Evolutionary conservation across 1,140 invertebrate genomes (phyloP).

Genomic region (Drosophila repleta): DNA sequence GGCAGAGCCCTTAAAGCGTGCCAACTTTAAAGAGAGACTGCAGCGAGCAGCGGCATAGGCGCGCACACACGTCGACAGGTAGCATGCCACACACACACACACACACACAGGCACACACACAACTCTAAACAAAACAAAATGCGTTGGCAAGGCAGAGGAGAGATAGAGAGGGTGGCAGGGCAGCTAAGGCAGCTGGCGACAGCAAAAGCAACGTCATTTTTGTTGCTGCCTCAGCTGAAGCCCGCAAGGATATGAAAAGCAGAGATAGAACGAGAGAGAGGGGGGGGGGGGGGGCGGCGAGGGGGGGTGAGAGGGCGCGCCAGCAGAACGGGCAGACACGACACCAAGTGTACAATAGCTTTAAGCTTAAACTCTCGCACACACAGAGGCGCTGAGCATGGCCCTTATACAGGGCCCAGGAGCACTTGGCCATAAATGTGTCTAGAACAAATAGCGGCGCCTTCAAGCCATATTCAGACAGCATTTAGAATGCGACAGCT

Average conservation of each 20-base stretch:
- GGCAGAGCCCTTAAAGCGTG: slow-evolving; percentile 39
- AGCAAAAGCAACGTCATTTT: slow-evolving; percentile 76
- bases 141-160: slow-evolving; percentile 68
- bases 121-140: slow-evolving; percentile 81
- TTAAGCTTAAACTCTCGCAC: slow-evolving; percentile 82
- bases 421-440: slow-evolving; percentile 29
- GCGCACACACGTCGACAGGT: slow-evolving; percentile 26
- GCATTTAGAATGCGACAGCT: slow-evolving; percentile 28
- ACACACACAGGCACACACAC: slow-evolving; percentile 19
- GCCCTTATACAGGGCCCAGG: slow-evolving; percentile 71
- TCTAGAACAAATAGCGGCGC: slow-evolving; percentile 12
- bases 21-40: slow-evolving; percentile 49
- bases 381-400: too few relatives aligned
- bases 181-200: slow-evolving; percentile 57
- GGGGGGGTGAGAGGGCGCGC: slow-evolving; percentile 6
- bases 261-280: background rate
- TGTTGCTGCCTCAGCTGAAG: slow-evolving; percentile 14
- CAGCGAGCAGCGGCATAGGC: slow-evolving; percentile 28
- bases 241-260: slow-evolving; percentile 32
- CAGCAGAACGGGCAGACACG: slow-evolving; percentile 52
- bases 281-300: background rate
- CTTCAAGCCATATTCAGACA: slow-evolving; percentile 21
- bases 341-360: slow-evolving; percentile 83
- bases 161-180: background rate
- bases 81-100: slow-evolving; percentile 43